Base-by-base conservation (phyloP, 1,140 invertebrate genomes). In the Ceratoteleas bidentatus region DNA sequence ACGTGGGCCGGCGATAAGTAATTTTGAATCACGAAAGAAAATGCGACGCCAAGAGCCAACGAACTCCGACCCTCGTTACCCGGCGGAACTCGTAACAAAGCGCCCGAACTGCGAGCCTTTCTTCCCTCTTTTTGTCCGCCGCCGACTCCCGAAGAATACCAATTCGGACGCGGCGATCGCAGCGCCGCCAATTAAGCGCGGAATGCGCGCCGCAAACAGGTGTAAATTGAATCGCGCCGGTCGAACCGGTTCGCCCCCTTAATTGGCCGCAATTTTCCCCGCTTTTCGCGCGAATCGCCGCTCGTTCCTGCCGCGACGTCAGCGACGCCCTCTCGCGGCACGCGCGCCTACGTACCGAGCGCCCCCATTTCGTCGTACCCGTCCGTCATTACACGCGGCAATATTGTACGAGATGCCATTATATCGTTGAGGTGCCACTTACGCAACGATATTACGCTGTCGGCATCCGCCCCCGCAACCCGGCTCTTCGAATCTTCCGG, bases 301-400 rank as follows among this genome's bases (percentile, higher is more conserved):
- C 14, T 6, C 24, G 40, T 58, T 45, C 36, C 54, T 6, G n/a
- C n/a, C n/a, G n/a, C 10, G 16, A 16, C 13, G 38, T 45, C 45
- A 36, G 13, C 14, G n/a, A 50, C 24, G 38, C 36, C 2, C 7
- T 6, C 10, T 13, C 9, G 15, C 57, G 9, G 34, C 8, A 9
- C 47, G 62, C 36, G 58, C 4, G 34, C 34, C 34, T 4, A 4
- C 4, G 9, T 9, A 9, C 34, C 34, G 34, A 36, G 34, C 34
- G 34, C 34, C 5, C 34, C 72, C 65, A 68, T 81, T 74, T 54
- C 66, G 64, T 70, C 83, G 75, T 74, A 81, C 78, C 78, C 74
- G 79, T 69, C 76, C 68, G n/a, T n/a, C n/a, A n/a, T n/a, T n/a
- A n/a, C n/a, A n/a, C n/a, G n/a, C n/a, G n/a, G n/a, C n/a, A n/a